Evolutionary conservation across 2,113 vertebrate species (phyloP).

Genomic region (Odobenus rosmarus): DNA sequence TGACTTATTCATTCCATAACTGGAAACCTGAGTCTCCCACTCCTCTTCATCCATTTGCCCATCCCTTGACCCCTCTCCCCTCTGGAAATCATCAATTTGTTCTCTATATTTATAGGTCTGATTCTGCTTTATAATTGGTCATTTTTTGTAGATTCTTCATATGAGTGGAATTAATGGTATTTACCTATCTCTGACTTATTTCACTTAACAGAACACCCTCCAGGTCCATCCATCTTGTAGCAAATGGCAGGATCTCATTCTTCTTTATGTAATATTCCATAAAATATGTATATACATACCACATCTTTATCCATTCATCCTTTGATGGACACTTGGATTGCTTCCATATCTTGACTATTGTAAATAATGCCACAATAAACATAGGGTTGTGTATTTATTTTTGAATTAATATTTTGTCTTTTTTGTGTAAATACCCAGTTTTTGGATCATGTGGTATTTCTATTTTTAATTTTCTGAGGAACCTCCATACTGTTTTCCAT

Average conservation of each 20-base stretch:
- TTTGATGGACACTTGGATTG: background rate
- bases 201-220: background rate
- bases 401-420: background rate
- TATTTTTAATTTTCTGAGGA: background rate
- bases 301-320: background rate
- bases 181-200: background rate
- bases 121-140: background rate
- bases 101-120: background rate
- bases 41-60: background rate
- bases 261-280: background rate
- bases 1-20: background rate
- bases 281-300: background rate
- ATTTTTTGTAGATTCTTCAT: background rate
- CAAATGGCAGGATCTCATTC: background rate
- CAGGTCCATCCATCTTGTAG: background rate
- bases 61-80: background rate
- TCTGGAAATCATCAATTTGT: background rate
- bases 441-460: background rate
- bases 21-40: background rate
- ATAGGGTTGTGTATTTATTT: background rate
- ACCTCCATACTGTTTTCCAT: background rate
- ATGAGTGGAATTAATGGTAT: background rate
- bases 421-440: background rate
- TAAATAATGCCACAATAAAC: background rate
- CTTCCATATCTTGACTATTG: background rate